These are phyloP conservation scores for Amblyjoppa proteus DNA, from an alignment of 2,888 invertebrate species.

Conservation along the genomic window DNA sequence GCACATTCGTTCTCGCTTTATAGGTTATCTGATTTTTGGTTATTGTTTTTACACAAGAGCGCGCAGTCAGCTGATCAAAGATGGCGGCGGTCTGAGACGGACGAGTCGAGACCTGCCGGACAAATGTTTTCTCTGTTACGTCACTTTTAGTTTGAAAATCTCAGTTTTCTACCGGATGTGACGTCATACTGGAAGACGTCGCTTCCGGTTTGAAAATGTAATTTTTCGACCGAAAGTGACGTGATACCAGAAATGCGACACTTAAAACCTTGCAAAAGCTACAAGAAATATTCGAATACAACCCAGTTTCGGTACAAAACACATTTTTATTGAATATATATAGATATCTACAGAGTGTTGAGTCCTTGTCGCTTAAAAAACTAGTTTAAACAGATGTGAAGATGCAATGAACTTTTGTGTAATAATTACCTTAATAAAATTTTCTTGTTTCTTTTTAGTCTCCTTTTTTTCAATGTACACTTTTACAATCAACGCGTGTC, in stretches of 20 bases:
- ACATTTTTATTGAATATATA: slow-evolving; percentile 11
- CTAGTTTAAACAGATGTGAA: slow-evolving; percentile 3
- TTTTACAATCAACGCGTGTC: slow-evolving; percentile 19
- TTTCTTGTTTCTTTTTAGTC: background rate
- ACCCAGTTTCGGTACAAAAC: background rate
- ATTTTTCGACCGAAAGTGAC: no score
- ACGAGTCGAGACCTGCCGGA: background rate
- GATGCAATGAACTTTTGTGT: background rate
- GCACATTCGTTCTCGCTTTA: background rate
- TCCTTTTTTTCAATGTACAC: slow-evolving; percentile 5
- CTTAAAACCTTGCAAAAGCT: background rate
- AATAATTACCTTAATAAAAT: slow-evolving; percentile 16
- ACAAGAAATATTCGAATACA: background rate
- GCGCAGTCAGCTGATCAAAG: background rate
- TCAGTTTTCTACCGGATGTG: no score
- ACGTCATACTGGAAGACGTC: no score
- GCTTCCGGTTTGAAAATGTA: no score
- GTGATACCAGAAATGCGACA: background rate
- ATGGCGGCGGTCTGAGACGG: background rate
- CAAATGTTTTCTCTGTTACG: background rate
- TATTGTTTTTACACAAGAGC: background rate
- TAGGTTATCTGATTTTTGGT: background rate
- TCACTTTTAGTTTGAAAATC: background rate
- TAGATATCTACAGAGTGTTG: slow-evolving; percentile 11
- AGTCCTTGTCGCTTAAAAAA: slow-evolving; percentile 11